A percentile compares a stretch with the other conserved stretches of the same genome.
These are phyloP conservation scores for Spea multiplicata DNA, from an alignment of 2,113 vertebrate species.

Conservation along the genomic window DNA sequence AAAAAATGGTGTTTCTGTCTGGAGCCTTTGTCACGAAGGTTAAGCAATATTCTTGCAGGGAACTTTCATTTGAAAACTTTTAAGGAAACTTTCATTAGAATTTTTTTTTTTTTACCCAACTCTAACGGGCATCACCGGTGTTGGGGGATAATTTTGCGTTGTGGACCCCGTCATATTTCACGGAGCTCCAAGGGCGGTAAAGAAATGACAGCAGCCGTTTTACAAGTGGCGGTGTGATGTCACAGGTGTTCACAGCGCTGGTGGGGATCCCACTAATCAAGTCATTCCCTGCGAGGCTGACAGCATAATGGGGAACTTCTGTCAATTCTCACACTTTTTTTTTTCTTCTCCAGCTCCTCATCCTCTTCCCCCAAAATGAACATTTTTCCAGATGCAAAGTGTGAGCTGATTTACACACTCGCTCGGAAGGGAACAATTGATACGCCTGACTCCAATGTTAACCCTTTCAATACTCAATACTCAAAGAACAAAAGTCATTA, in stretches of 20 bases:
- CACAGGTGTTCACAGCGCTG: not conserved
- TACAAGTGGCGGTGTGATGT: not conserved
- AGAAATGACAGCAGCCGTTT: not conserved
- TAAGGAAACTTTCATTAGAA: no score
- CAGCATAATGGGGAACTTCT: not conserved
- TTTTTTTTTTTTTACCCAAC: no score
- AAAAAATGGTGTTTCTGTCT: no score
- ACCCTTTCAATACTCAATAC: no score
- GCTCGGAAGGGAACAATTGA: conserved; percentile 2
- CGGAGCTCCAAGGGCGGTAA: not conserved
- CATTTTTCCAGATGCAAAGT: conserved; percentile 16
- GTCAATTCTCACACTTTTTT: not conserved
- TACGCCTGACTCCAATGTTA: conserved; percentile 4
- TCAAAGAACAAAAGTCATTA: no score
- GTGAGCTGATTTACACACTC: conserved; percentile 3
- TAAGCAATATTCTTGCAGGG: no score
- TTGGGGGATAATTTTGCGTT: no score
- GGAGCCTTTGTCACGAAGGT: no score
- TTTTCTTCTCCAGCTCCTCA: not conserved
- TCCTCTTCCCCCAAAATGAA: not conserved
- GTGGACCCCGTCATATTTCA: not conserved
- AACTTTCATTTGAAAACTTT: no score
- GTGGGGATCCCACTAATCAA: not conserved
- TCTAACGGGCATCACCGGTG: no score
- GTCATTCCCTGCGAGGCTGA: not conserved